Conservation (phyloP, 2,888 invertebrate species). For the Latheticus oryzae region DNA sequence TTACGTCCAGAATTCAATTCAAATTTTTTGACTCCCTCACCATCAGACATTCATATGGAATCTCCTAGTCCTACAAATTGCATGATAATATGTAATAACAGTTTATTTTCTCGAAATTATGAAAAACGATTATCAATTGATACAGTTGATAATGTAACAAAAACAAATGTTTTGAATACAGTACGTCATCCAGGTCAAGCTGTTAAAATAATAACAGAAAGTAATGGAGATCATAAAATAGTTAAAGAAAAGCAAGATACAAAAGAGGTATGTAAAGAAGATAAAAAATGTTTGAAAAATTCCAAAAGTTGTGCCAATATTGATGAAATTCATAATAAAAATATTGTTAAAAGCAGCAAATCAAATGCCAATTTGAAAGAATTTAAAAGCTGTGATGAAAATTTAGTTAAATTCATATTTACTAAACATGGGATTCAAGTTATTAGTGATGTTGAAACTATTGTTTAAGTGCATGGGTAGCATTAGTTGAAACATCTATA, state of each 20-base stretch:
- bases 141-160: conserved; percentile 57
- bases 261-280: conserved; percentile 56
- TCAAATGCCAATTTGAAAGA: conserved; percentile 67
- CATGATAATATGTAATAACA: conserved; percentile 65
- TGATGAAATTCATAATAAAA: conserved; percentile 48
- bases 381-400: conserved; percentile 65
- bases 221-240: conserved; percentile 63
- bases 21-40: conserved; percentile 68
- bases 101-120: conserved; percentile 55
- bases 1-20: conserved; percentile 52
- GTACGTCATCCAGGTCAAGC: conserved; percentile 77
- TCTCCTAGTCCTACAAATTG: conserved; percentile 66
- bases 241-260: conserved; percentile 46
- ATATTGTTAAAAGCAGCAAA: conserved; percentile 47
- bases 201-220: conserved; percentile 76
- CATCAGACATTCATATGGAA: conserved; percentile 67
- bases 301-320: conserved; percentile 63
- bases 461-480: conserved; percentile 66
- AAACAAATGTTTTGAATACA: conserved; percentile 54
- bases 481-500: conserved; percentile 17
- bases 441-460: conserved; percentile 82
- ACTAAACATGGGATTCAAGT: conserved; percentile 84
- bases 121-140: conserved; percentile 53
- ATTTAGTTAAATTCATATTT: conserved; percentile 76
- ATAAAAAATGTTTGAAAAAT: conserved; percentile 56